Evolutionary conservation across 2,888 invertebrate species (phyloP).

Genomic region (Epinotia bilunana): DNA sequence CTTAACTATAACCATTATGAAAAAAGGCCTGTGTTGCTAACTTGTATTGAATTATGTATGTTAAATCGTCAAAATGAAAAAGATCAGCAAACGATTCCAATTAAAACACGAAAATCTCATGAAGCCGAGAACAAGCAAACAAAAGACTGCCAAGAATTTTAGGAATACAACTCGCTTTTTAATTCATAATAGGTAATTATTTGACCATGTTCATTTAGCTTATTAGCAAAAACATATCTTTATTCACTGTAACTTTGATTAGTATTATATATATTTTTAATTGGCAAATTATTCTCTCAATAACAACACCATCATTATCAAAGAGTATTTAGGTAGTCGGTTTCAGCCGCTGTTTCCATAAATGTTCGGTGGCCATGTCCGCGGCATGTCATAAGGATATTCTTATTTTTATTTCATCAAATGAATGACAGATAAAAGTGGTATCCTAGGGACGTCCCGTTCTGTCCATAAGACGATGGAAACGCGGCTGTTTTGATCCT

Average conservation of each 20-base stretch:
- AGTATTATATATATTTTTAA: neutral
- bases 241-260: too few species aligned
- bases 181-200: neutral
- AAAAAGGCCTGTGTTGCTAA: neutral
- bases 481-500: neutral
- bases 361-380: too few species aligned
- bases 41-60: conserved; percentile 34
- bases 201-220: neutral
- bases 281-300: neutral
- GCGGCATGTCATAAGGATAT: too few species aligned
- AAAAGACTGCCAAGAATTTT: neutral
- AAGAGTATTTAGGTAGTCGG: too few species aligned
- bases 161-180: conserved; percentile 5
- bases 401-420: neutral
- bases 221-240: neutral
- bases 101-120: conserved; percentile 47
- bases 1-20: too few species aligned
- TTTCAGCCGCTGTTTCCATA: too few species aligned
- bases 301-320: too few species aligned
- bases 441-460: neutral
- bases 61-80: conserved; percentile 53
- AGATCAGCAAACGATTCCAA: conserved; percentile 52
- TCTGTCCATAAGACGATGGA: neutral
- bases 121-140: conserved; percentile 2
- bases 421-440: neutral